Evolutionary conservation across 2,888 invertebrate genomes (phyloP), one percentile per base, ranked within the genome.

Genomic region (Drosophila mayaguana): DNA sequence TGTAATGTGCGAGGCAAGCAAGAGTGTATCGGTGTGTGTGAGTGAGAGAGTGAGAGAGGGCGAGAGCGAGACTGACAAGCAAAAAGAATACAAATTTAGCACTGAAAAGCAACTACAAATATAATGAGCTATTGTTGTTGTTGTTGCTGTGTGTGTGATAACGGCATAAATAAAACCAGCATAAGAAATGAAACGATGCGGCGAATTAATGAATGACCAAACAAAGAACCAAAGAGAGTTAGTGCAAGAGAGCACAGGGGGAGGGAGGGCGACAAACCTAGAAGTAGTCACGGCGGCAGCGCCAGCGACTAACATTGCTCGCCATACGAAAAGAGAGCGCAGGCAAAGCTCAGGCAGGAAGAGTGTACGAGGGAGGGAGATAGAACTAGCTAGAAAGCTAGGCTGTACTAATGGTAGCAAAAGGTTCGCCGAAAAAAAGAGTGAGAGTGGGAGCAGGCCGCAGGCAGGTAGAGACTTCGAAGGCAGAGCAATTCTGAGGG

Each of bases 141-240:
- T 45, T 59, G 55, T 28, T 28, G 28, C 8, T 62, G 66, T 56
- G 60, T 45, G 43, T 60, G 38, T 16, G 67, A 78, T 88, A 83
- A 81, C 89, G 83, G 88, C 81, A 73, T 75, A 83, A 78, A 83
- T 68, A 81, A 85, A 74, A 38, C 64, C 71, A 81, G 72, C 63
- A 62, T 56, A 67, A 69, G 68, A 69, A 87, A 78, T 81, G 81
- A 83, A 83, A 76, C 83, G 86, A 80, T 77, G 53, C 76, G 75
- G 22, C 65, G 60, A 67, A 73, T 60, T 63, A 65, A 32, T 65
- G 34, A 66, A 72, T 77, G 67, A 64, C 63, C 61, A 63, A 81
- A 59, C 25, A 59, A 34, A 62, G 63, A 51, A 42, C 46, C 42
- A 63, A 38, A 65, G 32, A 62, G 55, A 16, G 22, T 3, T 22